Conservation (phyloP, 2,888 invertebrate genomes). For the Melanargia galathea region DNA sequence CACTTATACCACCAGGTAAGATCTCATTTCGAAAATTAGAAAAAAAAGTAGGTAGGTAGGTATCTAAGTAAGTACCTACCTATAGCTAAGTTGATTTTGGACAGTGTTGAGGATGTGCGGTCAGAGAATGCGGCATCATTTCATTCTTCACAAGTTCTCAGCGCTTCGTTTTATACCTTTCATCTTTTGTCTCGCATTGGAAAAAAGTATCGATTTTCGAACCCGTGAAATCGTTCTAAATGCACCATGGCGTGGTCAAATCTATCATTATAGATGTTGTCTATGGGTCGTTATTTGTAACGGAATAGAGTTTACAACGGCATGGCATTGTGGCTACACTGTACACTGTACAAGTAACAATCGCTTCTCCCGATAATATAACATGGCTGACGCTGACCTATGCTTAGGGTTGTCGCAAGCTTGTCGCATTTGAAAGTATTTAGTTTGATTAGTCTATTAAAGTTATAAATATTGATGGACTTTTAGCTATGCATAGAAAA, state of each 20-base stretch:
- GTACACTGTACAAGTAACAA: conserved; percentile 32
- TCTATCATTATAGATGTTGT: conserved; percentile 29
- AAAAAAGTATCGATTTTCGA: conserved; percentile 37
- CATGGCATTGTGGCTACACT: conserved; percentile 14
- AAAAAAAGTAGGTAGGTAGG: neutral
- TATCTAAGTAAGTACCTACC: too few relatives aligned
- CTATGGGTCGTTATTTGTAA: conserved; percentile 13
- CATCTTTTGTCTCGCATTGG: conserved; percentile 27
- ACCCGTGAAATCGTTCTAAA: conserved; percentile 39
- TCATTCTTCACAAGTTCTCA: conserved; percentile 12
- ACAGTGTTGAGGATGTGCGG: neutral
- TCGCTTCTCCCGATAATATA: conserved; percentile 26
- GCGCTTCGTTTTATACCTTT: conserved; percentile 19
- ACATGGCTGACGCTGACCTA: conserved; percentile 30
- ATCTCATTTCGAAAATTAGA: too few relatives aligned
- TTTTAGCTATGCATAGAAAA: too few relatives aligned
- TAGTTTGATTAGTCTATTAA: too few relatives aligned
- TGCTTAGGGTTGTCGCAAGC: conserved; percentile 28
- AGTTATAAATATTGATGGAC: too few relatives aligned
- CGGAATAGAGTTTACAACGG: conserved; percentile 21
- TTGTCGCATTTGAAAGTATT: neutral
- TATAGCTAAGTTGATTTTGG: neutral
- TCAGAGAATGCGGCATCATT: conserved; percentile 4
- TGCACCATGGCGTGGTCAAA: conserved; percentile 33
- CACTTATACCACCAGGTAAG: too few relatives aligned